A percentile compares a stretch with the other conserved stretches of the same genome.
phyloP scores from a whole-genome alignment of 2,113 vertebrate genomes.

The Cisticola juncidis region DNA sequence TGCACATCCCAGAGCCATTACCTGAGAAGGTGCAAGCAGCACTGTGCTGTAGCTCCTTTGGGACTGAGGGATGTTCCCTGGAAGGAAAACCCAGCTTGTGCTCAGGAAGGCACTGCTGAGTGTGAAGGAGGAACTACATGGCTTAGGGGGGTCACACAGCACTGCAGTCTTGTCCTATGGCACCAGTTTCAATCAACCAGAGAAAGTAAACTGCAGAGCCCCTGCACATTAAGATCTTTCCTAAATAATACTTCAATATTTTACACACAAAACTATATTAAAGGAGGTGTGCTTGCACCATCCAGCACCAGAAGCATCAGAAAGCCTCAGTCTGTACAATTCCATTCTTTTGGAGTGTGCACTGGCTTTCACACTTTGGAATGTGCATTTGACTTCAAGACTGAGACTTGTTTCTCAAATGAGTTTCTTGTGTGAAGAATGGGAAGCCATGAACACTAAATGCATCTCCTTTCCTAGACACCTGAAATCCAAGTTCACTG shows the following conservation, averaged over 20 bases:
- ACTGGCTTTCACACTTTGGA: not conserved
- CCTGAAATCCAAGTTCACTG: not conserved
- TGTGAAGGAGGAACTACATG: not conserved
- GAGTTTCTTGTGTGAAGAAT: not conserved
- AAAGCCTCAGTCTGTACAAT: not conserved
- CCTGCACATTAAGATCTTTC: not conserved
- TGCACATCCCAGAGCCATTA: not conserved
- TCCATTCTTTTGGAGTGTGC: not conserved
- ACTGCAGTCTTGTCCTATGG: not conserved
- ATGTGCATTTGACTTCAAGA: not conserved
- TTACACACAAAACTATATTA: not conserved
- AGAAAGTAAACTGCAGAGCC: not conserved
- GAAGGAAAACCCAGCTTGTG: not conserved
- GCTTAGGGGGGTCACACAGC: not conserved
- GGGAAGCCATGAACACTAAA: not conserved
- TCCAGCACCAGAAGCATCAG: not conserved
- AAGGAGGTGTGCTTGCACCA: not conserved
- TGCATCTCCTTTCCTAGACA: not conserved
- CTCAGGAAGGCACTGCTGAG: not conserved
- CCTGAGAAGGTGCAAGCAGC: not conserved
- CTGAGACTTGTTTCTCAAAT: not conserved
- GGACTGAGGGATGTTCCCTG: not conserved
- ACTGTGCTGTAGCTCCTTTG: not conserved
- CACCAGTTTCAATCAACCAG: not conserved
- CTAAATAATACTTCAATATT: not conserved